phyloP scores from a whole-genome alignment of 2,113 vertebrate genomes.

The Phylloscopus trochiloides region DNA sequence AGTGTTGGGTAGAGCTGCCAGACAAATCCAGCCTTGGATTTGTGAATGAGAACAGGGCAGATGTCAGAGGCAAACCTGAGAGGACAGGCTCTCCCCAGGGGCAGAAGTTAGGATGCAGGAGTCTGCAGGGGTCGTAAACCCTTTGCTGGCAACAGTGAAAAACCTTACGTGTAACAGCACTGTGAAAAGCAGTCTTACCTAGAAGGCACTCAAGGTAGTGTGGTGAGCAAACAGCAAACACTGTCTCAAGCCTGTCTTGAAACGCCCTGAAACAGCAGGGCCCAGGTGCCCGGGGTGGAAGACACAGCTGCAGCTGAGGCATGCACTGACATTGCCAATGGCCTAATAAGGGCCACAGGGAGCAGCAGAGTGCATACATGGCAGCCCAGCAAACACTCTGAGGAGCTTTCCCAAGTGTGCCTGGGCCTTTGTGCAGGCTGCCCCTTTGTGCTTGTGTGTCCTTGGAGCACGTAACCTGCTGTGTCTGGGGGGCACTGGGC shows the following conservation, averaged over 20 bases:
- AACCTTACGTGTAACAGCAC: fast-evolving
- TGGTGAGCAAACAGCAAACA: neutral
- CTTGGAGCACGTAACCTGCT: neutral
- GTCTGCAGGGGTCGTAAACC: neutral
- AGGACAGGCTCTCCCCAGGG: neutral
- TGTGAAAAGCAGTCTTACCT: neutral
- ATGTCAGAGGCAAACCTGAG: neutral
- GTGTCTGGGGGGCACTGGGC: neutral
- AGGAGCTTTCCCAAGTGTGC: neutral
- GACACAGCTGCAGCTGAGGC: neutral
- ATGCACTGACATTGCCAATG: neutral
- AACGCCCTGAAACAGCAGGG: neutral
- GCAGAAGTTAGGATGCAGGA: neutral
- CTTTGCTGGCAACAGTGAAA: neutral
- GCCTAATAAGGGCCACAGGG: neutral
- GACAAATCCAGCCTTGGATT: neutral
- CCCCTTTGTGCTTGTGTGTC: neutral
- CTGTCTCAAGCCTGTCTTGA: neutral
- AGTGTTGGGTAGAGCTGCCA: neutral
- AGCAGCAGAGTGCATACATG: neutral
- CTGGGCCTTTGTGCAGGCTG: neutral
- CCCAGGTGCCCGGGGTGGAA: neutral
- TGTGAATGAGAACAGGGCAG: neutral
- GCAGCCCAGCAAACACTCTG: neutral
- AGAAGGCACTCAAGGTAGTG: neutral